Conservation (phyloP, 2,888 invertebrate species). For the Eumacrocentrus americanus region DNA sequence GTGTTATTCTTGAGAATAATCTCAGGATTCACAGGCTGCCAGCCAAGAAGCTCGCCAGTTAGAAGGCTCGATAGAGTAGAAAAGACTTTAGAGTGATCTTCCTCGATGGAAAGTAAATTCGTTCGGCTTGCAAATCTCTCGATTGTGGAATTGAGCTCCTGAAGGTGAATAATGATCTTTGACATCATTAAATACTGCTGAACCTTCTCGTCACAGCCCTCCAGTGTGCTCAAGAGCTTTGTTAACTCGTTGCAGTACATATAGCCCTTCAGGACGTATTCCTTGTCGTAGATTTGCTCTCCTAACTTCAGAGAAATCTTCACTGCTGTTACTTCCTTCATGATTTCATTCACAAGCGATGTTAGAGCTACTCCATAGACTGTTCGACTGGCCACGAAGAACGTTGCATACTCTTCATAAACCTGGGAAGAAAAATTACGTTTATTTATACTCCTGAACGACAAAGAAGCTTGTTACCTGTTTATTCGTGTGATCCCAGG, state of each 20-base stretch:
- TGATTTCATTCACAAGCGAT: conserved; percentile 43
- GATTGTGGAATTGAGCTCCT: conserved; percentile 41
- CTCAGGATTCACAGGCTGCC: conserved; percentile 41
- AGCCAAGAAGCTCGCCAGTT: conserved; percentile 49
- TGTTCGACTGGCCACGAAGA: conserved; percentile 47
- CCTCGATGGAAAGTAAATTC: conserved; percentile 37
- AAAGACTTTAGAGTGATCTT: conserved; percentile 36
- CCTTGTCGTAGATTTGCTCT: conserved; percentile 37
- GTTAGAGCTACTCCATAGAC: conserved; percentile 43
- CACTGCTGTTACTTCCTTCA: conserved; percentile 40
- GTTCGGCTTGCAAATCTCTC: conserved; percentile 40
- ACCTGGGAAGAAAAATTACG: no score
- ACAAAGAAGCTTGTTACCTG: no score
- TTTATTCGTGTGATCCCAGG: conserved; percentile 42
- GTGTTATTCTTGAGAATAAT: conserved; percentile 41
- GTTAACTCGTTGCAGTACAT: conserved; percentile 42
- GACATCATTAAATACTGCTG: conserved; percentile 47
- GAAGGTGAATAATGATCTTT: conserved; percentile 43
- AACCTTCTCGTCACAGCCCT: conserved; percentile 49
- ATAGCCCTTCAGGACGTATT: conserved; percentile 40
- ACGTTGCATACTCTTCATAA: conserved; percentile 40
- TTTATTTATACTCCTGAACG: no score
- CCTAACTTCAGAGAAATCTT: conserved; percentile 42
- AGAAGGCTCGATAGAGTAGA: conserved; percentile 42
- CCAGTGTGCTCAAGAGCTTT: conserved; percentile 40